Evolutionary conservation across 2,797 vertebrate genomes (phyloP), one percentile per base, ranked within the genome.

Genomic region (Botia kubotai): DNA sequence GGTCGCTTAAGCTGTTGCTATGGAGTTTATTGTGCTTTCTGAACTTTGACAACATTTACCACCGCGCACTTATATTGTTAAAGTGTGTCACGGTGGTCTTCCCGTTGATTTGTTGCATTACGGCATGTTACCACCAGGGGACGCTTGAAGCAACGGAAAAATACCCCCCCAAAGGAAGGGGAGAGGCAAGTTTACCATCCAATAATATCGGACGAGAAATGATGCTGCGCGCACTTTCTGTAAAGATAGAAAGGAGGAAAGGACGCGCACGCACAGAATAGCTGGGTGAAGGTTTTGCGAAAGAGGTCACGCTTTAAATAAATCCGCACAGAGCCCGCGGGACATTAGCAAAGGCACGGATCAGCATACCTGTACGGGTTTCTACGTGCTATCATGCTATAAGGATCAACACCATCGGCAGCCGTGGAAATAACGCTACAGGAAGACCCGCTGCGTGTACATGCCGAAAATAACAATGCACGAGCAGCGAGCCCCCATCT

Each of bases 141-240:
- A 39, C 43, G 57, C 26, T 23, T 16, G n/a, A 52, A 10, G 43
- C 46, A 17, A 50, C 16, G 36, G 76, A 78, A 69, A 77, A 21
- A 33, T 19, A 53, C 43, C 1, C 5, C 39, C 10, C 19, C 11
- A 17, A 4, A 71, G 67, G 67, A 71, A 62, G 67, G 55, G 67
- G 55, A 48, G 67, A 62, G 77, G 43, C 67, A 8, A 50, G 1
- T 58, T 60, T 33, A 21, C 39, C 67, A 62, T 50, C 76, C 77
- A 71, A 79, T 79, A 33, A 52, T 70, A 50, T 70, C 67, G 4
- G 2, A 79, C 11, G 17, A 71, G 43, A 79, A 79, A 71, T n/a
- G 77, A 79, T 79, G 76, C 76, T 62, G 17, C 66, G 60, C 63
- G 63, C 63, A 23, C 33, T 77, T 77, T 68, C 16, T 52, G 75